Evolutionary conservation across 1,140 invertebrate species (phyloP).

Genomic region (Platorchestia sp.): DNA sequence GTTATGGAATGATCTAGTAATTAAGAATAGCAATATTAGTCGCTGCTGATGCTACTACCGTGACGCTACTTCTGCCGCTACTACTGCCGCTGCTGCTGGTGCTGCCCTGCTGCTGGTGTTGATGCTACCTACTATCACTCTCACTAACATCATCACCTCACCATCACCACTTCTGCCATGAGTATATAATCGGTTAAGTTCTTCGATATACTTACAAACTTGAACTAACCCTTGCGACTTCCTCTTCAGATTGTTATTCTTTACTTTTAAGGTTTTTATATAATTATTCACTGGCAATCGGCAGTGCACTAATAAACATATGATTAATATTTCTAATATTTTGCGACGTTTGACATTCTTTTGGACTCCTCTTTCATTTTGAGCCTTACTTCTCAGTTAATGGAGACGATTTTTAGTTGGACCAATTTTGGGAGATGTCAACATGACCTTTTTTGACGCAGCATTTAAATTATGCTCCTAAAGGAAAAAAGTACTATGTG

Average conservation of each 20-base stretch:
- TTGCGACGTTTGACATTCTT: not conserved
- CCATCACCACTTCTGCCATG: conserved; percentile 50
- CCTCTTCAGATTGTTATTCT: not conserved
- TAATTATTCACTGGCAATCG: not conserved
- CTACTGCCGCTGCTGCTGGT: conserved; percentile 21
- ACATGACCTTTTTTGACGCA: too few species aligned
- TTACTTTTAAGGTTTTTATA: not conserved
- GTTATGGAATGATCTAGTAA: not conserved
- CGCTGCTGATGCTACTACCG: not conserved
- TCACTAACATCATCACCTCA: conserved; percentile 45
- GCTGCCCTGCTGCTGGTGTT: conserved; percentile 24
- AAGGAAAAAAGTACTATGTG: not conserved
- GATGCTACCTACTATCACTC: not conserved
- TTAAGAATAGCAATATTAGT: not conserved
- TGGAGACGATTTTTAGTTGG: too few species aligned
- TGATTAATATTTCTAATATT: not conserved
- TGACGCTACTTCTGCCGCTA: conserved; percentile 29
- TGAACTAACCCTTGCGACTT: not conserved
- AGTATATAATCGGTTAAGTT: conserved; percentile 26
- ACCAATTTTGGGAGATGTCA: too few species aligned
- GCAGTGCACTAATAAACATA: not conserved
- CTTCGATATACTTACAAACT: not conserved
- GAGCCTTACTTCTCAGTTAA: too few species aligned
- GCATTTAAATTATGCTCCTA: not conserved
- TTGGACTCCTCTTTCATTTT: not conserved